A percentile compares a stretch with the other conserved stretches of the same genome.
Conservation (phyloP, 2,113 vertebrate genomes). For the Plecturocebus donacophilus region DNA sequence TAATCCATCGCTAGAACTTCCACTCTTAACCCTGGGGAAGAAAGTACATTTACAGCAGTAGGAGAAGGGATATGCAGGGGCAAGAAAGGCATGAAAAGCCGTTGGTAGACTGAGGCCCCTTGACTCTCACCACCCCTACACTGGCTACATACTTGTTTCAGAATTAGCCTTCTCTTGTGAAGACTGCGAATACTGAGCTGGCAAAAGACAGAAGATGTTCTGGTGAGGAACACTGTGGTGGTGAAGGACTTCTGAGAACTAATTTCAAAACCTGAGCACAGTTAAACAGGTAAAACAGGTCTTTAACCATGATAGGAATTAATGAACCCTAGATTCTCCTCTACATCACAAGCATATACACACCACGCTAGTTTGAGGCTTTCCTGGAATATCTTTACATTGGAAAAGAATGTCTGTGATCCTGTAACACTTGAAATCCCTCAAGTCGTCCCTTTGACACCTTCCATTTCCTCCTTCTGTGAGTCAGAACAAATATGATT, state of each 20-base stretch:
- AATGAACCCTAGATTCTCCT: background rate
- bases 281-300: background rate
- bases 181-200: background rate
- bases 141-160: background rate
- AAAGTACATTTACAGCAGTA: background rate
- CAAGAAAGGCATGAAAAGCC: background rate
- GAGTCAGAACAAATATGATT: background rate
- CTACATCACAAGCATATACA: background rate
- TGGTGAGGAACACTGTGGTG: background rate
- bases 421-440: background rate
- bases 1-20: background rate
- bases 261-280: background rate
- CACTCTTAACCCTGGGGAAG: background rate
- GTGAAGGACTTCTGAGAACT: background rate
- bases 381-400: background rate
- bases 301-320: background rate
- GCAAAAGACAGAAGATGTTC: background rate
- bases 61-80: background rate
- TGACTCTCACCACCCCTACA: background rate
- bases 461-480: background rate
- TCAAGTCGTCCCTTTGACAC: background rate
- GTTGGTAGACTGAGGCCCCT: background rate
- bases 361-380: background rate
- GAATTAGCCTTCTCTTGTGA: background rate
- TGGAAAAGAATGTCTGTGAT: conserved; percentile 21